phyloP scores from a whole-genome alignment of 2,888 invertebrate species.

The Podotricha telesiphe region DNA sequence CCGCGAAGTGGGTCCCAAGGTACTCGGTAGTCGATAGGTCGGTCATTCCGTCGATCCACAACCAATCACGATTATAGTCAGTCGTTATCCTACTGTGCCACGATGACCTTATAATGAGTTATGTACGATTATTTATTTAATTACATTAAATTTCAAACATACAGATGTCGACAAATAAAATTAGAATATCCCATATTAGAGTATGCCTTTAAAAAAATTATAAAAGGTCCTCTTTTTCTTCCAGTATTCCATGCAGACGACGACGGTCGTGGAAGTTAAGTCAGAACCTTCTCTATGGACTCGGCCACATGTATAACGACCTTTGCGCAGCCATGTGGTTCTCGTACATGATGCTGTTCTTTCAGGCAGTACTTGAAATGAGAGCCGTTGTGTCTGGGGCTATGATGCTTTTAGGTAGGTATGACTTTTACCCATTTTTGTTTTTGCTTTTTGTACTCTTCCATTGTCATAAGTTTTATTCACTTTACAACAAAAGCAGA shows the following conservation, averaged over 20 bases:
- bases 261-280: slow-evolving; percentile 66
- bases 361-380: slow-evolving; percentile 85
- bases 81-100: too few species aligned
- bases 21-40: too few species aligned
- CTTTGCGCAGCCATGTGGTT: slow-evolving; percentile 99
- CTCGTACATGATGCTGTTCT: slow-evolving; percentile 94
- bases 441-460: background rate
- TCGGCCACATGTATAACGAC: slow-evolving; percentile 97
- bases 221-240: background rate
- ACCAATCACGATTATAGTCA: too few species aligned
- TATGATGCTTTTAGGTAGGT: slow-evolving; percentile 87
- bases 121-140: too few species aligned
- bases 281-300: slow-evolving; percentile 82
- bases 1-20: too few species aligned
- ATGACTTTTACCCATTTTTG: background rate
- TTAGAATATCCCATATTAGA: too few species aligned
- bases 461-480: background rate
- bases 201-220: too few species aligned
- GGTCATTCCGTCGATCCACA: too few species aligned
- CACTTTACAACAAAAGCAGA: too few species aligned
- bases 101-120: too few species aligned
- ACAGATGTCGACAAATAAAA: background rate
- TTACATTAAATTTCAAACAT: too few species aligned
- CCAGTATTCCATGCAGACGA: slow-evolving; percentile 62
- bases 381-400: slow-evolving; percentile 83